Base-by-base conservation (phyloP, 2,888 invertebrate species). In the Hypercompe scribonia region DNA sequence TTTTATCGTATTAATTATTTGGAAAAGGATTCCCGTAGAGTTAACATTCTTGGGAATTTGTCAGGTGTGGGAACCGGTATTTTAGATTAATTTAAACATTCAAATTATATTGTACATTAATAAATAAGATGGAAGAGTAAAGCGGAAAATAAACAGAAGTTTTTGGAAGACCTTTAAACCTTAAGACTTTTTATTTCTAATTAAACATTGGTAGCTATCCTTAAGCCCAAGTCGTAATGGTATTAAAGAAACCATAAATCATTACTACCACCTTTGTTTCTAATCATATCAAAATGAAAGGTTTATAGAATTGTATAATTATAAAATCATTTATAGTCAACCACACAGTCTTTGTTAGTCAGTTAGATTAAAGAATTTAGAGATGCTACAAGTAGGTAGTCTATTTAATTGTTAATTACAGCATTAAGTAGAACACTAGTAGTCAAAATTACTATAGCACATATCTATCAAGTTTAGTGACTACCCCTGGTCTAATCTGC, bases 1-100 rank as follows among this genome's bases (percentile, higher is more conserved):
- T 95, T 95, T 95, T 95, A 95, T 95, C 95, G 94, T 94, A 95
- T 95, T 95, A 94, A 95, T 95, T 95, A 95, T 95, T 95, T 94
- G 91, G 90, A 94, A 92, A 94, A 94, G 93, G 93, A 92, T 93
- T 93, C 94, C 91, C 91, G 91, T 90, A 89, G 88, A 89, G 88
- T 88, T 85, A 86, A 89, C 91, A 92, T 93, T 92, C 93, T 89
- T 90, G 87, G 83, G 79, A 78, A 84, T 85, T 86, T 89, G 92
- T 91, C 91, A 89, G 90, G 88, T 92, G 91, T 92, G 91, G 90
- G 92, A 93, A 93, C 85, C 67, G 31, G 33, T 42, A 50, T 66
- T 63, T 67, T 8, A 24, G 36, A 80, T 81, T 78, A 80, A 77
- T 80, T 70, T 65, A 70, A 66, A 61, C 42, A 46, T 33, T 33